Evolutionary conservation across 2,113 vertebrate genomes (phyloP), one percentile per base, ranked within the genome.

Genomic region (Mesitornis unicolor): DNA sequence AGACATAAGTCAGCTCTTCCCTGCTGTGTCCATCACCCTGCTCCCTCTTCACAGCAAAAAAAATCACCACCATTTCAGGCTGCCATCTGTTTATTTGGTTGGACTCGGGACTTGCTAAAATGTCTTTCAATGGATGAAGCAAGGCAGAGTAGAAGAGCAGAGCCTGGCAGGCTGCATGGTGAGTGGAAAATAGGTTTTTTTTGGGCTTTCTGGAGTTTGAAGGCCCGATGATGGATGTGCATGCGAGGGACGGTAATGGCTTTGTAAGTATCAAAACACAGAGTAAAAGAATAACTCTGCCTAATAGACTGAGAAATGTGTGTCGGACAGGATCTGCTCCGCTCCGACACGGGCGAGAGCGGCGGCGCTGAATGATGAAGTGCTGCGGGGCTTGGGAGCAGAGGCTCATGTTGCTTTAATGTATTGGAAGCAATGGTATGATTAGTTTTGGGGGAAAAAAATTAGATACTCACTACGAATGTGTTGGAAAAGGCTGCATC

Each of bases 101-200:
- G 64, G 88, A 67, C 85, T 78, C n/a, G 0, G 36, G 31, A 90
- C 93, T 79, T 88, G 92, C 92, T 96, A 95, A 97, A 96, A 96
- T 75, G 78, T 75, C 73, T 61, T 68, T 43, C 40, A 8, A 88
- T 89, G 93, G 92, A 88, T 90, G 96, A 91, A 92, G 92, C 79
- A 80, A 43, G 4, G 4, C 76, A 90, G 95, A 97, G 93, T 92
- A 78, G 95, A 96, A 96, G 96, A 96, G 60, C 96, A 97, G 96
- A 96, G 90, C 83, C 96, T 96, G 95, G 96, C 96, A 96, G 95
- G 88, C 95, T 95, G 93, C 76, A 11, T 84, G 95, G 83, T 78
- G 90, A 97, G 92, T 95, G 93, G 95, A 97, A 97, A 96, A 93
- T 64, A 54, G 82, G n/a, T n/a, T 75, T 64, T 95, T 89, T 75